Percentiles rank a stretch among this genome's conserved stretches.
Conservation (phyloP, 2,113 vertebrate genomes). For the Rhineura floridana region DNA sequence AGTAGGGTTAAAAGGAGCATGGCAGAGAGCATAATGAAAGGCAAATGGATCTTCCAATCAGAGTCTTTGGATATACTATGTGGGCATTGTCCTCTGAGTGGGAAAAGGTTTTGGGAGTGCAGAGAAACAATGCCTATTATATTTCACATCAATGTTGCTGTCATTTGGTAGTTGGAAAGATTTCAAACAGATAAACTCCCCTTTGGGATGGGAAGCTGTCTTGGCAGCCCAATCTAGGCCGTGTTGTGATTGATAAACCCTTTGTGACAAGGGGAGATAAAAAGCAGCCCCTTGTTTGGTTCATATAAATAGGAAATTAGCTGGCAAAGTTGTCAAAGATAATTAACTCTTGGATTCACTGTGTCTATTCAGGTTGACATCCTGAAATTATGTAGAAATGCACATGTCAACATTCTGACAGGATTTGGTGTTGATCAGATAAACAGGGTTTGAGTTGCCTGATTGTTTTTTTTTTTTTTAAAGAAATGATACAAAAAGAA, state of each 20-base stretch:
- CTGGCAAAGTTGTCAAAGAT: constrained; percentile 92
- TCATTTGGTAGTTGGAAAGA: constrained; percentile 77
- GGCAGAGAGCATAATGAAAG: background rate
- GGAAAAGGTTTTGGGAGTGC: constrained; percentile 27
- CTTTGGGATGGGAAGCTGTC: constrained; percentile 79
- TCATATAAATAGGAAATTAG: constrained; percentile 95
- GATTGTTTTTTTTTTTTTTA: constrained; percentile 75
- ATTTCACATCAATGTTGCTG: constrained; percentile 78
- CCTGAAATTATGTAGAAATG: constrained; percentile 90
- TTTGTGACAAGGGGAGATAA: constrained; percentile 86
- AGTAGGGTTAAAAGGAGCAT: background rate
- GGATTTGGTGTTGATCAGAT: constrained; percentile 91
- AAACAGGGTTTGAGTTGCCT: constrained; percentile 90
- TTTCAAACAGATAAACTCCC: constrained; percentile 83
- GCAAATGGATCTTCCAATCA: constrained; percentile 22
- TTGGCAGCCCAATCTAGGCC: constrained; percentile 83
- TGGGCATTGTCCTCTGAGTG: background rate
- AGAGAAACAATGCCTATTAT: constrained; percentile 71
- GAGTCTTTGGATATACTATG: constrained; percentile 24
- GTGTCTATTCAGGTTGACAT: constrained; percentile 93
- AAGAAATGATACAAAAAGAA: background rate
- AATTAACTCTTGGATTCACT: constrained; percentile 90
- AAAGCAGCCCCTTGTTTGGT: constrained; percentile 84
- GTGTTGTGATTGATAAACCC: constrained; percentile 91
- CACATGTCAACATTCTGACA: constrained; percentile 90